A percentile compares a stretch with the other conserved stretches of the same genome.
These are phyloP conservation scores for Cerastis leucographa DNA, from an alignment of 2,888 invertebrate species.

Conservation along the genomic window DNA sequence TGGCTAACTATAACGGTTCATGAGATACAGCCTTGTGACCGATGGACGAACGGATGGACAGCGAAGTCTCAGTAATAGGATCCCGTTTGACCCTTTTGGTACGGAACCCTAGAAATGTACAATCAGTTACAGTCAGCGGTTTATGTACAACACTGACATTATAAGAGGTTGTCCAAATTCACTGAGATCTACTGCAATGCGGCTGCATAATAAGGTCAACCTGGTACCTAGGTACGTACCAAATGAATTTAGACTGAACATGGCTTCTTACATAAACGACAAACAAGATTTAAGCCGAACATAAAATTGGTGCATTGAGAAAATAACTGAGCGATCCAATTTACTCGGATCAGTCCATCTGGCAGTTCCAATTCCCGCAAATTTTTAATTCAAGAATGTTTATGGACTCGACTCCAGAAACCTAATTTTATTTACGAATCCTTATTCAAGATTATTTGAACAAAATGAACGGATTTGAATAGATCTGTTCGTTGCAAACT, in stretches of 20 bases:
- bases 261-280: conserved; percentile 60
- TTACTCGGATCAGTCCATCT: conserved; percentile 47
- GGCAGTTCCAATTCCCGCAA: conserved; percentile 40
- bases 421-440: conserved; percentile 30
- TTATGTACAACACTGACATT: conserved; percentile 52
- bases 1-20: too few species aligned
- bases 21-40: too few species aligned
- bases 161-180: conserved; percentile 65
- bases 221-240: conserved; percentile 59
- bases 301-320: conserved; percentile 60
- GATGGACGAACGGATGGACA: too few species aligned
- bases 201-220: conserved; percentile 74
- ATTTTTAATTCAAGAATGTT: conserved; percentile 49
- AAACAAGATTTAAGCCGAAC: conserved; percentile 61
- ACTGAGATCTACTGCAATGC: conserved; percentile 73
- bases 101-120: too few species aligned
- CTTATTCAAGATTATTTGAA: conserved; percentile 28
- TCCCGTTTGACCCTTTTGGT: too few species aligned
- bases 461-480: conserved; percentile 44
- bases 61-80: too few species aligned
- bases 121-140: conserved; percentile 41
- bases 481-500: conserved; percentile 30
- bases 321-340: conserved; percentile 56
- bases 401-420: conserved; percentile 17
- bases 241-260: conserved; percentile 59